Conservation (phyloP, 37 sponge, comb jelly and placozoan species). For the Ianthella basta region DNA sequence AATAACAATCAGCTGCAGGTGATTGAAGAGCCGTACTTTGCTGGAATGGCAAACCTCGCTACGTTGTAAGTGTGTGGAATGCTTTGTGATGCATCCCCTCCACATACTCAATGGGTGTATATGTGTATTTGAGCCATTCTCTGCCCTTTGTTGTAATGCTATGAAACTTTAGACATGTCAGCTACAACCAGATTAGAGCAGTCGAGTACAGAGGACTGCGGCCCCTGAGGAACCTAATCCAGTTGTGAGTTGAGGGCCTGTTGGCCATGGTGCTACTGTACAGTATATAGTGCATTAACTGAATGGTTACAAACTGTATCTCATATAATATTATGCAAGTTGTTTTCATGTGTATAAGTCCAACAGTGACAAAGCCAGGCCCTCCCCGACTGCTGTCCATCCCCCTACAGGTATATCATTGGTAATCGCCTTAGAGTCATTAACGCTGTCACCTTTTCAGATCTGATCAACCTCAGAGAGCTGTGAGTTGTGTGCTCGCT, state of each 20-base stretch:
- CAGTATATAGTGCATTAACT: no score
- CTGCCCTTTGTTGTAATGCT: not conserved
- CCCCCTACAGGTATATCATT: slow-evolving; percentile 4
- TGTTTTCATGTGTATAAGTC: no score
- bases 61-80: not conserved
- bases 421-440: slow-evolving; percentile 7
- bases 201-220: slow-evolving; percentile 19
- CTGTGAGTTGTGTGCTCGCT: slow-evolving; percentile 41
- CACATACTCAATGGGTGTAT: not conserved
- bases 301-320: no score
- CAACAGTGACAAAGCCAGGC: no score
- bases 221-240: not conserved
- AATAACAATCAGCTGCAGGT: not conserved
- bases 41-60: not conserved
- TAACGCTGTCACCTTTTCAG: slow-evolving; percentile 3
- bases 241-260: not conserved
- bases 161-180: not conserved
- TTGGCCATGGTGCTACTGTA: no score
- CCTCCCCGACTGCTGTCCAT: not conserved
- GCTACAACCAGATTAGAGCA: not conserved
- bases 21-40: slow-evolving; percentile 24
- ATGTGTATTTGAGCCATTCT: not conserved
- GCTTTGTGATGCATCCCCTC: no score
- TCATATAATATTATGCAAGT: no score
- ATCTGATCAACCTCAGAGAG: slow-evolving; percentile 4